Evolutionary conservation across 2,888 invertebrate genomes (phyloP).

Genomic region (Thumatha senex): DNA sequence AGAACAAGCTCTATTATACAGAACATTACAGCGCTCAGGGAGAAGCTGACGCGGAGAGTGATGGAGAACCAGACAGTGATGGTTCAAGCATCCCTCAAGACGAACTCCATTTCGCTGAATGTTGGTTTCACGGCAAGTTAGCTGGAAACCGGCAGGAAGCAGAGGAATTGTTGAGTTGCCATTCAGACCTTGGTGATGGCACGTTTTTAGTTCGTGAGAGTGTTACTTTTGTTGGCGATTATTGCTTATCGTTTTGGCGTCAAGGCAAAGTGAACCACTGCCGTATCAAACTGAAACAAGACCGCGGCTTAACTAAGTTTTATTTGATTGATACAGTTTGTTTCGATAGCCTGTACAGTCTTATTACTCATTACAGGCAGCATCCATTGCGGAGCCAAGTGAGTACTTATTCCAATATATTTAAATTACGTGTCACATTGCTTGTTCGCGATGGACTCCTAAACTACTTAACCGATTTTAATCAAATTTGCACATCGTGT

Average conservation of each 20-base stretch:
- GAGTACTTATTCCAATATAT: constrained; percentile 25
- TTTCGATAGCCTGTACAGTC: constrained; percentile 95
- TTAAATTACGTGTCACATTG: no score
- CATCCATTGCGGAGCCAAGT: constrained; percentile 93
- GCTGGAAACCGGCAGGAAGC: constrained; percentile 92
- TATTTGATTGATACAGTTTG: constrained; percentile 94
- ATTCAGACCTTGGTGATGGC: constrained; percentile 93
- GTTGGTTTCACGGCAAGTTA: constrained; percentile 96
- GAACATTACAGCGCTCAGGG: constrained; percentile 84
- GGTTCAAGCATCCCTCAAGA: constrained; percentile 89
- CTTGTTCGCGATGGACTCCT: no score
- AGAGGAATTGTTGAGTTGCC: constrained; percentile 89
- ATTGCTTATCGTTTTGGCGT: constrained; percentile 97
- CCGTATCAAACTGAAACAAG: constrained; percentile 94
- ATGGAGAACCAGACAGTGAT: constrained; percentile 84
- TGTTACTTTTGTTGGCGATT: constrained; percentile 98
- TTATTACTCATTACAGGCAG: constrained; percentile 95
- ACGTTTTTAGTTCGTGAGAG: constrained; percentile 97
- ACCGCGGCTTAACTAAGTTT: constrained; percentile 94
- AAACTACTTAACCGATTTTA: no score
- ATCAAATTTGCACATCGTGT: no score
- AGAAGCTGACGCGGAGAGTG: constrained; percentile 83
- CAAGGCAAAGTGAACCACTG: constrained; percentile 96
- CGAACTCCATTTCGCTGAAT: constrained; percentile 95
- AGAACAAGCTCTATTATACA: constrained; percentile 94